Base-by-base conservation (phyloP, 92 coral and sea anemone species). In the Scolanthus callimorphus region DNA sequence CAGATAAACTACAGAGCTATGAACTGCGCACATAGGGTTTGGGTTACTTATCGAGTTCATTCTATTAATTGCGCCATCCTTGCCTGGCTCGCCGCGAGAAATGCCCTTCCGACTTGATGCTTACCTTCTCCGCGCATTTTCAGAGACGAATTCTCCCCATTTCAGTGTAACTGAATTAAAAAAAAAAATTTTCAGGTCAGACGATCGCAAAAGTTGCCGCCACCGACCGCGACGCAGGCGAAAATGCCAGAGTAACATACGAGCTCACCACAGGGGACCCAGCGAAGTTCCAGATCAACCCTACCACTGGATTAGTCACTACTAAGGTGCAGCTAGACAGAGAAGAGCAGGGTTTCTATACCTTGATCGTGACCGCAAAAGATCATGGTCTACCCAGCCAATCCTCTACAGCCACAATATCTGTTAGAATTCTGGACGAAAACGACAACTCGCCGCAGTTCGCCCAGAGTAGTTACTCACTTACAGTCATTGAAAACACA, bases 401-500 rank as follows among this genome's bases (percentile, higher is more conserved):
- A 30, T 94, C 97, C 2, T 80, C 96, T 11, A 76, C 74, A 1
- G 95, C 71, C 27, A 17, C 23, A 25, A 91, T 89, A 12, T 57
- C 65, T 13, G 79, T 94, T 31, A 94, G 71, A 9, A 86, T 94
- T 1, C 53, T 57, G 2, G 99, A 94, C 55, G 74, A 59, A 31
- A 94, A 94, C 49, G 99, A 94, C 71, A 94, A 94, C 80, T 11
- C 64, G 24, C 99, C 99, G 4, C 27, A 28, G n/a, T 94, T 94
- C 49, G 45, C 81, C 0, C 45, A 43, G 50, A 59, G 49, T 26
- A 49, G 37, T 31, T 94, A 88, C 64, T 10, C 65, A 4, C 79
- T 75, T 0, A 48, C 77, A 25, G 74, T 88, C 1, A 70, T 70
- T 29, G 99, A 94, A 57, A 89, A 94, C 62, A 94, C 96, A 2